Evolutionary conservation across 2,888 invertebrate genomes (phyloP).

Genomic region (Dinocampus coccinellae): DNA sequence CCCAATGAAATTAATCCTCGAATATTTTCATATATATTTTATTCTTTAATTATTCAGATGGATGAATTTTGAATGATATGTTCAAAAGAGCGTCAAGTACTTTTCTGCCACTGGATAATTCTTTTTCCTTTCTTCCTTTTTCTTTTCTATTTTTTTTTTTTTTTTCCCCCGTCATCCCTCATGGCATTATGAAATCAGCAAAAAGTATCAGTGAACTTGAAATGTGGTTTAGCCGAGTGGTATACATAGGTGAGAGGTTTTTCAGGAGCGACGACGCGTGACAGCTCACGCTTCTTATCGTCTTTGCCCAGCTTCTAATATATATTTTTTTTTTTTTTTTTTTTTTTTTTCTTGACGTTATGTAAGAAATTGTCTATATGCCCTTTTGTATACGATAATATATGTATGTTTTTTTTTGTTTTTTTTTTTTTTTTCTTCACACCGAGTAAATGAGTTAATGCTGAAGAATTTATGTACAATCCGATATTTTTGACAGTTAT

Average conservation of each 20-base stretch:
- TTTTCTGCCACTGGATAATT: neutral
- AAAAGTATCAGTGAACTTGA: constrained; percentile 2
- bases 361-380: neutral
- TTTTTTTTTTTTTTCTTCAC: neutral
- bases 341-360: neutral
- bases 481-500: no score
- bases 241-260: constrained; percentile 13
- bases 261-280: constrained; percentile 42
- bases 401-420: neutral
- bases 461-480: no score
- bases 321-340: constrained; percentile 18
- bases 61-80: neutral
- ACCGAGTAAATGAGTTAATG: no score
- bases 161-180: neutral
- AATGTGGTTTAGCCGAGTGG: constrained; percentile 2
- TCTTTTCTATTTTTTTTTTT: neutral
- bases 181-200: neutral
- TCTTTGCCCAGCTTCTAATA: constrained; percentile 45
- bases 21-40: no score
- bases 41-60: neutral
- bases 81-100: neutral
- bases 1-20: no score
- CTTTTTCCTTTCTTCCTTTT: neutral
- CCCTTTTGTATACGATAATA: no score
- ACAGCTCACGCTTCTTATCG: constrained; percentile 46